These are phyloP conservation scores for Channa argus DNA, from an alignment of 2,113 vertebrate species.

Conservation along the genomic window DNA sequence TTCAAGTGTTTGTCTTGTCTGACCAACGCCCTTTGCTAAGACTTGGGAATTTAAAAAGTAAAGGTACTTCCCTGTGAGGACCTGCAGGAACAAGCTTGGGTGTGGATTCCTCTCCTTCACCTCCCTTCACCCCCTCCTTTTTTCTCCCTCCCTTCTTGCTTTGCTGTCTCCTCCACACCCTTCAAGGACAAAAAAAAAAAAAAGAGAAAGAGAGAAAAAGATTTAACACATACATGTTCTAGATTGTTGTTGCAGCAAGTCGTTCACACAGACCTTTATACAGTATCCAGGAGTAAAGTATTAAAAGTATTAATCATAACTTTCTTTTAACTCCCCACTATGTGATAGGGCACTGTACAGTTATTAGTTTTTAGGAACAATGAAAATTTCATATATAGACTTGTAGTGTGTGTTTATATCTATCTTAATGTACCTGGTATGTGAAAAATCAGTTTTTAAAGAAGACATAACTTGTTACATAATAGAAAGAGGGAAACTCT, in stretches of 20 bases:
- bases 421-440: not conserved
- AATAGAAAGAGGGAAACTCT: conserved; percentile 18
- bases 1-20: conserved; percentile 30
- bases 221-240: not conserved
- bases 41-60: conserved; percentile 46
- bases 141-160: conserved; percentile 62
- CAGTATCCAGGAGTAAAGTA: not conserved
- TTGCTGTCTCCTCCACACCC: conserved; percentile 77
- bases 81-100: conserved; percentile 68
- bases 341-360: not conserved
- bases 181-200: conserved; percentile 45
- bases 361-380: not conserved
- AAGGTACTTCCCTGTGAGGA: conserved; percentile 44
- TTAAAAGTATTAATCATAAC: conserved; percentile 12
- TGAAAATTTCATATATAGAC: not conserved
- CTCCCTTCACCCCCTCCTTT: conserved; percentile 61
- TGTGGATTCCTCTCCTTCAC: conserved; percentile 74
- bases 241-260: conserved; percentile 3
- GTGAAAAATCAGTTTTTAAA: not conserved
- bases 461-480: not conserved
- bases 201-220: not conserved
- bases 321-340: not conserved
- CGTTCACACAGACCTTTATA: not conserved
- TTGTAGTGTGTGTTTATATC: not conserved
- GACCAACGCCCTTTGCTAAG: not conserved